Conservation (phyloP, 2,888 invertebrate genomes). For the Aelia acuminata region DNA sequence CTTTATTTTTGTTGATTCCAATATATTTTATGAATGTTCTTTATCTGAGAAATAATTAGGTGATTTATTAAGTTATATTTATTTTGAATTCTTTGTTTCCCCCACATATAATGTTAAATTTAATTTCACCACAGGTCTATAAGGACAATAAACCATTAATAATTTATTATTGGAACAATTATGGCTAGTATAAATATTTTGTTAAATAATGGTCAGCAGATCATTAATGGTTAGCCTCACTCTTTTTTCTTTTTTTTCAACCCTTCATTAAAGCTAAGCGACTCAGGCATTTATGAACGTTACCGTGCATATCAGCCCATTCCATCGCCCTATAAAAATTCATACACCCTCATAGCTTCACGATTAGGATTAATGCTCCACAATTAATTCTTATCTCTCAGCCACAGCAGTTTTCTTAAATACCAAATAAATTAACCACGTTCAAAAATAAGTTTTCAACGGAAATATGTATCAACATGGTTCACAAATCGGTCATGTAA, state of each 20-base stretch:
- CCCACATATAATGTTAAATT: too few species aligned
- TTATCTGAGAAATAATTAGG: too few species aligned
- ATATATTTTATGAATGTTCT: too few species aligned
- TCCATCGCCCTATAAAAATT: conserved; percentile 3
- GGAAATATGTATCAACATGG: too few species aligned
- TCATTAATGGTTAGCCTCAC: not conserved
- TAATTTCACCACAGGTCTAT: too few species aligned
- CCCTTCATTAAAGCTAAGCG: conserved; percentile 6
- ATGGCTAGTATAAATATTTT: not conserved
- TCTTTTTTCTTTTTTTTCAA: not conserved
- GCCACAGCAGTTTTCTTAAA: conserved; percentile 12
- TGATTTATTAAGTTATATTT: too few species aligned
- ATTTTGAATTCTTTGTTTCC: too few species aligned
- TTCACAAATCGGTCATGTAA: not conserved
- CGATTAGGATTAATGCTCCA: not conserved
- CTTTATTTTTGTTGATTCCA: too few species aligned
- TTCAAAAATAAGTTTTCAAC: not conserved
- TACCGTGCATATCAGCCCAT: conserved; percentile 11
- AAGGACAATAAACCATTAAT: too few species aligned
- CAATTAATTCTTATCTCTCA: conserved; percentile 23
- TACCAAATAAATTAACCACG: not conserved
- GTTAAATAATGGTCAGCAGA: not conserved
- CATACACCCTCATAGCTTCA: not conserved
- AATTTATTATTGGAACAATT: not conserved
- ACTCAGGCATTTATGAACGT: not conserved